Conservation (phyloP, 2,797 vertebrate genomes). For the Arctocebus calabarensis region DNA sequence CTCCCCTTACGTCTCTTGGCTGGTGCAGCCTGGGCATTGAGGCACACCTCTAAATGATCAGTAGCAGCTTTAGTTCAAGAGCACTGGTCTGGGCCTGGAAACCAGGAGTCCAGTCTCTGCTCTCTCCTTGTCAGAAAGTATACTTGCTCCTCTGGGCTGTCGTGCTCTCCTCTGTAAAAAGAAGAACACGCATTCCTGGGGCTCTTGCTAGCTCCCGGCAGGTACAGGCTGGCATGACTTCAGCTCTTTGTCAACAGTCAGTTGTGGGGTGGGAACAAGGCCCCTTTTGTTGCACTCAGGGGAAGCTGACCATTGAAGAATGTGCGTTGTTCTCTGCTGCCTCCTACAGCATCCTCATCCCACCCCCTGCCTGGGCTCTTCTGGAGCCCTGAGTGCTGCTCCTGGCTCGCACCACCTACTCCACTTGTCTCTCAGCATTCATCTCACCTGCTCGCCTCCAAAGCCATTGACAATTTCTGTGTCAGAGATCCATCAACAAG, state of each 20-base stretch:
- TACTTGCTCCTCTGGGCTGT: neutral
- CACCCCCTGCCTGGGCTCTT: neutral
- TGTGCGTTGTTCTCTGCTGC: neutral
- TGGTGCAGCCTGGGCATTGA: no score
- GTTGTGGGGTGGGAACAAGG: accelerated
- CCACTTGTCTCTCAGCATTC: neutral
- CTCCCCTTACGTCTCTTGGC: neutral
- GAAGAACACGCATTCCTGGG: neutral
- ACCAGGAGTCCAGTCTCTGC: neutral
- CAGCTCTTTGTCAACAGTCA: neutral
- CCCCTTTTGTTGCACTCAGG: neutral
- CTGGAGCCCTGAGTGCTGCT: neutral
- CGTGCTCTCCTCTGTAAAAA: neutral
- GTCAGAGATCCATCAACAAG: neutral
- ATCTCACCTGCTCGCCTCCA: neutral
- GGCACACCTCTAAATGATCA: neutral
- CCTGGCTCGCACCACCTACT: neutral
- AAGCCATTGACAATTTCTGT: neutral
- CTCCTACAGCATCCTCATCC: neutral
- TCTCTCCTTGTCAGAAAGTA: neutral
- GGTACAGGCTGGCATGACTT: neutral
- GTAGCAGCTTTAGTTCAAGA: neutral
- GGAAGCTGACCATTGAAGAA: neutral
- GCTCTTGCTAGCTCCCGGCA: neutral
- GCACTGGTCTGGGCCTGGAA: neutral